Conservation (phyloP, 2,113 vertebrate species). For the Phalacrocorax pelagicus region DNA sequence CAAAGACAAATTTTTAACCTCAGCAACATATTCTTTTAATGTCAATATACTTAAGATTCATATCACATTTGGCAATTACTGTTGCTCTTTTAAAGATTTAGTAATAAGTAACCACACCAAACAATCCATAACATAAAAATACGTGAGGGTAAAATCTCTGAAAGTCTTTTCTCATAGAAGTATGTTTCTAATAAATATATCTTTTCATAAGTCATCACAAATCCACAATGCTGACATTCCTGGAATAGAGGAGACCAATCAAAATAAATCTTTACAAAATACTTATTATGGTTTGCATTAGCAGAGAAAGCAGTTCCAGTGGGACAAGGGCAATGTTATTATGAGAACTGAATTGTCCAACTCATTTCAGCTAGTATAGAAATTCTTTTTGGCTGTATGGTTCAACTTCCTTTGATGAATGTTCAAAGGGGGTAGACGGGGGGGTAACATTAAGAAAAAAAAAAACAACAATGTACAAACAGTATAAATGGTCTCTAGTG, state of each 20-base stretch:
- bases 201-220: background rate
- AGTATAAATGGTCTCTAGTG: background rate
- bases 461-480: background rate
- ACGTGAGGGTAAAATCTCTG: background rate
- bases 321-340: background rate
- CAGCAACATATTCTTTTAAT: background rate
- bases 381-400: background rate
- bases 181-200: slow-evolving; percentile 21
- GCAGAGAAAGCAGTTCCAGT: background rate
- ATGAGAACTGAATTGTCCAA: background rate
- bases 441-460: background rate
- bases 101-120: background rate
- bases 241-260: background rate
- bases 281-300: background rate
- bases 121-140: background rate
- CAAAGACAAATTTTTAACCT: background rate
- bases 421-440: accelerated
- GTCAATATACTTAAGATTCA: background rate
- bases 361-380: background rate
- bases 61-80: background rate
- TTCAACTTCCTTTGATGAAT: background rate
- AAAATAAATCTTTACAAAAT: background rate
- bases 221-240: background rate
- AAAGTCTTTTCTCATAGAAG: background rate
- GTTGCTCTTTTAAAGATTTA: background rate